Conservation (phyloP, 2,113 vertebrate species). For the Trematocara nigrifrons region DNA sequence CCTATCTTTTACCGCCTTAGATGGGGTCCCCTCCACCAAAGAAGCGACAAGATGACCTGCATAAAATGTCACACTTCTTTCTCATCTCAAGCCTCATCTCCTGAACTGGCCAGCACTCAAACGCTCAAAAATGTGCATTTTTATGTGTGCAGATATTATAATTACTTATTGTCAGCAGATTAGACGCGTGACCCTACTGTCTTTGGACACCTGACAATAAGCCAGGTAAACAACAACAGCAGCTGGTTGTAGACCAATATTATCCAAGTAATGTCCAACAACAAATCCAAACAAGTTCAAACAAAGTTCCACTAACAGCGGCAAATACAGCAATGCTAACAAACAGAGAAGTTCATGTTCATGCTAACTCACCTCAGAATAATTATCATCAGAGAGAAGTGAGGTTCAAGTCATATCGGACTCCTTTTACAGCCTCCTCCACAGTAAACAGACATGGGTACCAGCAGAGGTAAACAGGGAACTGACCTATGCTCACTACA, state of each 20-base stretch:
- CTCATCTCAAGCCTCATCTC: not conserved
- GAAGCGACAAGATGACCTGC: not conserved
- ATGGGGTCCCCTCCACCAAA: not conserved
- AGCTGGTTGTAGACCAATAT: not conserved
- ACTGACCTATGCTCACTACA: not conserved
- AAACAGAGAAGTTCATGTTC: not conserved
- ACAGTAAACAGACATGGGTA: not conserved
- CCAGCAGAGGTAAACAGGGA: not conserved
- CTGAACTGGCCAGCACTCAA: not conserved
- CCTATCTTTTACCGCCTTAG: fast-evolving
- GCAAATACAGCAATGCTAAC: not conserved
- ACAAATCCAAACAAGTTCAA: not conserved
- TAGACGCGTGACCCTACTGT: fast-evolving
- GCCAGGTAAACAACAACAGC: not conserved
- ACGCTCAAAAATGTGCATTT: not conserved
- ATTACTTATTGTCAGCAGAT: not conserved
- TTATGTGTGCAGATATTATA: not conserved
- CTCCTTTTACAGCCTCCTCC: not conserved
- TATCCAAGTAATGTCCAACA: not conserved
- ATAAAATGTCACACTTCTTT: not conserved
- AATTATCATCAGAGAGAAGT: fast-evolving
- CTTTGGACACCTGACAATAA: not conserved
- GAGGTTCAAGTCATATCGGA: not conserved
- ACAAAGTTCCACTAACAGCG: not conserved
- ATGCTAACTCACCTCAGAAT: not conserved